phyloP scores from a whole-genome alignment of 2,797 vertebrate genomes.

The Chelon auratus region DNA sequence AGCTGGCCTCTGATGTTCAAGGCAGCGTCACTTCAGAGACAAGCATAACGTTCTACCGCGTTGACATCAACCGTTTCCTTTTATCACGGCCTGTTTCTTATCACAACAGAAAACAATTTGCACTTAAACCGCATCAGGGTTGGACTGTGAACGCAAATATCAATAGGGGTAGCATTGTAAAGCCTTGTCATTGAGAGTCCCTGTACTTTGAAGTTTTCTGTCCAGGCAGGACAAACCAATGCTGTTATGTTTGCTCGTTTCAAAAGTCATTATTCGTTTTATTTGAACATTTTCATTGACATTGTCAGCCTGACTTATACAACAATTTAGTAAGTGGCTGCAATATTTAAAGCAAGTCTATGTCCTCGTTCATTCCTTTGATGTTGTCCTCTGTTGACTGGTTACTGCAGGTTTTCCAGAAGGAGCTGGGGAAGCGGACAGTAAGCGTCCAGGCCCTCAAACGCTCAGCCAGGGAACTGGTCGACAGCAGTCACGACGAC shows the following conservation, averaged over 20 bases:
- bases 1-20: not conserved
- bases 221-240: constrained; percentile 2
- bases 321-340: too few species aligned
- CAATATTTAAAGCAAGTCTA: not conserved
- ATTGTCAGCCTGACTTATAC: not conserved
- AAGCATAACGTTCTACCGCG: not conserved
- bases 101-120: constrained; percentile 37
- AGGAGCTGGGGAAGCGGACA: constrained; percentile 95
- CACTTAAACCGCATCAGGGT: constrained; percentile 17
- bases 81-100: constrained; percentile 24
- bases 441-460: constrained; percentile 96
- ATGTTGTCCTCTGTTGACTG: not conserved
- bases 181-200: constrained; percentile 2
- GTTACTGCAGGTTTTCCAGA: constrained; percentile 92
- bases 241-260: constrained; percentile 18
- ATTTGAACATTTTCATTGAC: not conserved
- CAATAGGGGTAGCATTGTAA: not conserved
- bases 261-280: not conserved
- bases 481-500: constrained; percentile 93
- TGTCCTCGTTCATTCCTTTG: not conserved
- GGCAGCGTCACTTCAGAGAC: constrained; percentile 9
- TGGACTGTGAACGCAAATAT: constrained; percentile 16
- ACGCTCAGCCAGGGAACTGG: constrained; percentile 93
- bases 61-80: constrained; percentile 13
- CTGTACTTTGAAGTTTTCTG: constrained; percentile 12